A percentile compares a stretch with the other conserved stretches of the same genome.
Evolutionary conservation across 2,888 invertebrate species (phyloP).

Genomic region (Marasmarcha lunaedactyla): DNA sequence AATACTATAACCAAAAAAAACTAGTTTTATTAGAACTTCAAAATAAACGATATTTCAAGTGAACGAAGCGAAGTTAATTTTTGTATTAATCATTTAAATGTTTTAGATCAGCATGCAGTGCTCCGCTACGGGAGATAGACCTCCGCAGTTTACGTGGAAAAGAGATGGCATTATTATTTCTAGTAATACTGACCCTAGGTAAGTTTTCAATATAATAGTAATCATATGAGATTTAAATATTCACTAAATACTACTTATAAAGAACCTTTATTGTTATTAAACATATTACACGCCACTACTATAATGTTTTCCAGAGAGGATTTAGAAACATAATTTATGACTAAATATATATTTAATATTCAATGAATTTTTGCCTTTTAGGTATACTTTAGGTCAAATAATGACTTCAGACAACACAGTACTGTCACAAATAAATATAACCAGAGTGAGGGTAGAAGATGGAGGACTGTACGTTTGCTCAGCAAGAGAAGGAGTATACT

Average conservation of each 20-base stretch:
- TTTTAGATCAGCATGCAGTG: slow-evolving; percentile 59
- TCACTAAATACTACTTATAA: too few relatives aligned
- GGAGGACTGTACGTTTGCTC: slow-evolving; percentile 74
- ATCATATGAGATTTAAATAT: not conserved
- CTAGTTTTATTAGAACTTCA: too few relatives aligned
- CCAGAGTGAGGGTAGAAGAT: slow-evolving; percentile 69
- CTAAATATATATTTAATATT: too few relatives aligned
- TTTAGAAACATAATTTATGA: too few relatives aligned
- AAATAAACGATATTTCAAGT: too few relatives aligned
- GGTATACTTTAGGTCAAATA: slow-evolving; percentile 54
- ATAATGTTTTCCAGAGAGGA: too few relatives aligned
- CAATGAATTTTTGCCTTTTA: too few relatives aligned
- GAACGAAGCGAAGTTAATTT: too few relatives aligned
- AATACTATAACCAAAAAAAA: too few relatives aligned
- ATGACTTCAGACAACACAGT: slow-evolving; percentile 61
- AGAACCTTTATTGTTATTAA: too few relatives aligned
- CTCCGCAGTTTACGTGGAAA: slow-evolving; percentile 58
- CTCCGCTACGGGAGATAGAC: slow-evolving; percentile 44
- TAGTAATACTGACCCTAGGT: slow-evolving; percentile 57
- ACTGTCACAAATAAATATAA: slow-evolving; percentile 62
- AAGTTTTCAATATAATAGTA: slow-evolving; percentile 6
- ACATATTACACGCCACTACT: too few relatives aligned
- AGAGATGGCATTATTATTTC: slow-evolving; percentile 48
- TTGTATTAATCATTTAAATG: too few relatives aligned
- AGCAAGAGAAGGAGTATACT: slow-evolving; percentile 52